phyloP scores from a whole-genome alignment of 2,797 vertebrate species.

The Dermochelys coriacea region DNA sequence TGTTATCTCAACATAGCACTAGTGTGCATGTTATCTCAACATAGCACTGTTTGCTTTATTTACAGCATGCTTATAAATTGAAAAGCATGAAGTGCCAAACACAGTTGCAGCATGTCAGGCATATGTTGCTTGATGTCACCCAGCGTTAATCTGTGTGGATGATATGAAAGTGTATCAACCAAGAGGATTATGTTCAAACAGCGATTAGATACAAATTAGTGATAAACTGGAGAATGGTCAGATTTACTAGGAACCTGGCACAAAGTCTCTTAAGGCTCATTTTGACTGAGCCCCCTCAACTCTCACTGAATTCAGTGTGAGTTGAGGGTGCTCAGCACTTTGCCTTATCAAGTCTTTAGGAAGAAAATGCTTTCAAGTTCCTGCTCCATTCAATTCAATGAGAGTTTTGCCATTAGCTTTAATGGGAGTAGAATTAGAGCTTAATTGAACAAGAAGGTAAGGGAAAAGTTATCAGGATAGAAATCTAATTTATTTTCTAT shows the following conservation, averaged over 20 bases:
- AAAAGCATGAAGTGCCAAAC: slow-evolving; percentile 29
- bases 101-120: neutral
- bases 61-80: accelerated
- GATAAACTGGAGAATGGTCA: neutral
- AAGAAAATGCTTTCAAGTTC: neutral
- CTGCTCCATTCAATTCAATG: neutral
- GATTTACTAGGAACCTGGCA: slow-evolving; percentile 9
- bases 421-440: neutral
- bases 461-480: neutral
- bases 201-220: slow-evolving; percentile 11
- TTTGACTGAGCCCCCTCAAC: neutral
- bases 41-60: neutral
- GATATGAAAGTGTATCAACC: neutral
- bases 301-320: neutral
- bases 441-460: neutral
- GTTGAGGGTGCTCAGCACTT: accelerated
- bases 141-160: slow-evolving; percentile 44
- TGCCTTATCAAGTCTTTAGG: neutral
- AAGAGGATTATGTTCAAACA: neutral
- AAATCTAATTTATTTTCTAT: neutral
- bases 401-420: neutral
- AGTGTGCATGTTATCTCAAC: neutral
- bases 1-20: neutral
- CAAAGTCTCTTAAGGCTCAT: neutral
- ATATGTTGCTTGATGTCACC: slow-evolving; percentile 45